phyloP scores from a whole-genome alignment of 2,113 vertebrate genomes.

The Thalassoma bifasciatum region DNA sequence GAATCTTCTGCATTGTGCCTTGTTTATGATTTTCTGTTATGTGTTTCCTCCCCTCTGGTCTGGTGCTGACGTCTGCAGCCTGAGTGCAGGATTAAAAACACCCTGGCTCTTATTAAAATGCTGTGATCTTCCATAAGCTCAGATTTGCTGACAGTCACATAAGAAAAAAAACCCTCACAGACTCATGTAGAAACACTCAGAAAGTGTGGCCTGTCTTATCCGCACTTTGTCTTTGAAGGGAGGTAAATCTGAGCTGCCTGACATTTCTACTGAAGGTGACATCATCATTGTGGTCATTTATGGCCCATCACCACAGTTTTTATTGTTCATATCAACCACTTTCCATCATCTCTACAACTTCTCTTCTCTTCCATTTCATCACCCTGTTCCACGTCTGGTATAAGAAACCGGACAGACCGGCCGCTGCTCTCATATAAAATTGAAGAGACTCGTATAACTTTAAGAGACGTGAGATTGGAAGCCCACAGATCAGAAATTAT shows the following conservation, averaged over 20 bases:
- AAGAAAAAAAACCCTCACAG: neutral
- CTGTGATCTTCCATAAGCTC: conserved; percentile 28
- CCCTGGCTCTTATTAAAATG: conserved; percentile 5
- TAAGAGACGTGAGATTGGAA: conserved; percentile 40
- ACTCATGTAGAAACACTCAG: neutral
- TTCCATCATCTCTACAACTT: conserved; percentile 47
- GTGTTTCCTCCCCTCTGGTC: neutral
- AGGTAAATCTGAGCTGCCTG: neutral
- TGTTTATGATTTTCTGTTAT: conserved; percentile 8
- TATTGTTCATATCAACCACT: conserved; percentile 47
- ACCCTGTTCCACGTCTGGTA: conserved; percentile 9
- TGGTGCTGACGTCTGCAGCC: conserved; percentile 28
- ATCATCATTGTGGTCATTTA: conserved; percentile 47
- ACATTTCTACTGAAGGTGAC: conserved; percentile 32
- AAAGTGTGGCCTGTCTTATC: neutral
- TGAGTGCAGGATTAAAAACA: conserved; percentile 21
- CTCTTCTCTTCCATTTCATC: conserved; percentile 34
- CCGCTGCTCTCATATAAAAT: conserved; percentile 46
- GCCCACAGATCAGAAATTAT: neutral
- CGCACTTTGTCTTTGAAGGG: neutral
- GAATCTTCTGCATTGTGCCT: neutral
- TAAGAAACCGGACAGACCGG: conserved; percentile 27
- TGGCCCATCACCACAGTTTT: conserved; percentile 25
- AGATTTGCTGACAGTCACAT: conserved; percentile 38
- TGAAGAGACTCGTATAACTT: conserved; percentile 44